A percentile compares a stretch with the other conserved stretches of the same genome.
phyloP scores from a whole-genome alignment of 1,140 invertebrate genomes.

The Bradysia coprophila region DNA sequence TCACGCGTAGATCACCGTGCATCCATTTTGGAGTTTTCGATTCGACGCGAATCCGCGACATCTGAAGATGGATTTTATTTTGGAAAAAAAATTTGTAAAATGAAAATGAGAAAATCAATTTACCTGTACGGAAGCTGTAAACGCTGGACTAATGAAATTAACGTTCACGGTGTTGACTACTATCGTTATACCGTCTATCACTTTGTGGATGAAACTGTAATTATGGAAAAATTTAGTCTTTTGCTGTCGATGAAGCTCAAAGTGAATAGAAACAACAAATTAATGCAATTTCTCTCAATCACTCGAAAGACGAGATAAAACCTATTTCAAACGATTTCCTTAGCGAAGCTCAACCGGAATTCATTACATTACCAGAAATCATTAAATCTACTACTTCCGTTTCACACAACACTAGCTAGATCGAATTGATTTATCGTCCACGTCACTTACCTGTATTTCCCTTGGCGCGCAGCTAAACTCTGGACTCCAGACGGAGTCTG shows the following conservation, averaged over 20 bases:
- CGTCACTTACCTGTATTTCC: conserved; percentile 36
- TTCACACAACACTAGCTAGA: too few relatives aligned
- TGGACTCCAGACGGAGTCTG: conserved; percentile 18
- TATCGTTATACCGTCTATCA: conserved; percentile 94
- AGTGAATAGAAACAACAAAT: too few relatives aligned
- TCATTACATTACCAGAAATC: too few relatives aligned
- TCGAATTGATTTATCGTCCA: background rate
- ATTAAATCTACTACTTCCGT: background rate
- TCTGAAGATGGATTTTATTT: conserved; percentile 30
- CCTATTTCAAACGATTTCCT: too few relatives aligned
- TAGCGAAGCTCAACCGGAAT: too few relatives aligned
- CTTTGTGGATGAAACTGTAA: conserved; percentile 81
- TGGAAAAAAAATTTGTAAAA: conserved; percentile 5
- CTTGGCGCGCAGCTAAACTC: conserved; percentile 18
- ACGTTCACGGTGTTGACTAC: conserved; percentile 87
- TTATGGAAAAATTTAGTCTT: background rate
- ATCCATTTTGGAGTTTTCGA: conserved; percentile 84
- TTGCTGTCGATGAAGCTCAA: too few relatives aligned
- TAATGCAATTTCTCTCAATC: too few relatives aligned
- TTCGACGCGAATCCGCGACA: conserved; percentile 79
- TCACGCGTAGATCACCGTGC: conserved; percentile 62
- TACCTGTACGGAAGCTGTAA: conserved; percentile 87
- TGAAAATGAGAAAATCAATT: conserved; percentile 6
- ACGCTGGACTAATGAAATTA: conserved; percentile 83
- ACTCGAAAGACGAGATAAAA: too few relatives aligned